A percentile compares a stretch with the other conserved stretches of the same genome.
Evolutionary conservation across 2,888 invertebrate genomes (phyloP).

Genomic region (Drosophila kambysellisi): DNA sequence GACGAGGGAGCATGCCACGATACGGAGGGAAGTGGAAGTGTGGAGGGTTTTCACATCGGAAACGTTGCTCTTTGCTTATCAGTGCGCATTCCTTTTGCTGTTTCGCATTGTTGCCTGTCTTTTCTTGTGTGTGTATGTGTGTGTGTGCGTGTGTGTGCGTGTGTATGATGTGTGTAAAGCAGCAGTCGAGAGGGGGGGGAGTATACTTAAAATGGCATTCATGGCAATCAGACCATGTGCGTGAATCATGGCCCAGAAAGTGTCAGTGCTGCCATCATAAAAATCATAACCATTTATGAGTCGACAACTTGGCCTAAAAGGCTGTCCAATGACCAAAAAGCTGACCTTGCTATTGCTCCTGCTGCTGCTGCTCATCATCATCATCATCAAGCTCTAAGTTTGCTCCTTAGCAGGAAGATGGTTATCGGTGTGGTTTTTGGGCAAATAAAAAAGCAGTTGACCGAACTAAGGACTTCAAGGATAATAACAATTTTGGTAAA

Average conservation of each 20-base stretch:
- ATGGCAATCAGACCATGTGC: conserved; percentile 25
- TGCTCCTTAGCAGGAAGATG: conserved; percentile 43
- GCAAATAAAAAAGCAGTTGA: conserved; percentile 70
- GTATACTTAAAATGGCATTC: conserved; percentile 31
- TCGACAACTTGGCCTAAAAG: conserved; percentile 40
- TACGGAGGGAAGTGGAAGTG: conserved; percentile 10
- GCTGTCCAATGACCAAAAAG: conserved; percentile 23
- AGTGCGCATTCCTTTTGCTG: conserved; percentile 63
- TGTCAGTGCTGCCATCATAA: conserved; percentile 69
- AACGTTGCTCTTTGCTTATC: conserved; percentile 66
- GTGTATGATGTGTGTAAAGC: conserved; percentile 9
- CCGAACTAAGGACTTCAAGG: conserved; percentile 47
- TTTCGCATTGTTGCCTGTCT: conserved; percentile 60
- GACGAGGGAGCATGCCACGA: conserved; percentile 24
- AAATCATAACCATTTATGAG: conserved; percentile 75
- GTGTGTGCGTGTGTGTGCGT: conserved; percentile 18
- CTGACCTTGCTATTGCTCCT: conserved; percentile 13
- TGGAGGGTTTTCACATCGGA: conserved; percentile 51
- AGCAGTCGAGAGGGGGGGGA: conserved; percentile 6
- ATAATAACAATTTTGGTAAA: conserved; percentile 78
- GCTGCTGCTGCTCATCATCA: conserved; percentile 1
- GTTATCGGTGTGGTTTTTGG: conserved; percentile 47
- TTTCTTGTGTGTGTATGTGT: conserved; percentile 15
- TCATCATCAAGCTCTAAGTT: conserved; percentile 10
- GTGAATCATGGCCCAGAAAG: conserved; percentile 66